These are phyloP conservation scores for Adelphocoris suturalis DNA, from an alignment of 2,888 invertebrate genomes.

Conservation along the genomic window DNA sequence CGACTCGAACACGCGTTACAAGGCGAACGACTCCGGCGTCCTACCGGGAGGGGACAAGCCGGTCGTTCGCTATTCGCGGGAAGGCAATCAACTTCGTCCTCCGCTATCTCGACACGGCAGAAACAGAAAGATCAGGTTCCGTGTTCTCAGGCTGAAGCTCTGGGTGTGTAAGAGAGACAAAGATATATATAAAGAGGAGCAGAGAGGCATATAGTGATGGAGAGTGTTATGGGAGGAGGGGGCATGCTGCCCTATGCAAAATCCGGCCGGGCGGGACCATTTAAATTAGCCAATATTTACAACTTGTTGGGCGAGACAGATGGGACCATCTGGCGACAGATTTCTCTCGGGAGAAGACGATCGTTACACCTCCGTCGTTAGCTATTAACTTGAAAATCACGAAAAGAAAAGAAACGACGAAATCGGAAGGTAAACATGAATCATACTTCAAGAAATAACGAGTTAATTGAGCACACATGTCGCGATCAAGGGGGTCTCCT, in stretches of 20 bases:
- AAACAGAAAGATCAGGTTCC: not conserved
- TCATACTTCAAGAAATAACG: too few species aligned
- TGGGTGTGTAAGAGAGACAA: too few species aligned
- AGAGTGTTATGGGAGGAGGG: too few species aligned
- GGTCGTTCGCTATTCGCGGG: not conserved
- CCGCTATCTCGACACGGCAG: not conserved
- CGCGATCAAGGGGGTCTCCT: too few species aligned
- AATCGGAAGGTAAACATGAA: not conserved
- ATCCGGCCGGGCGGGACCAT: constrained; percentile 2
- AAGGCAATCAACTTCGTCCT: constrained; percentile 30
- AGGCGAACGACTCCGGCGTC: constrained; percentile 23
- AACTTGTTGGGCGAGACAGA: constrained; percentile 26
- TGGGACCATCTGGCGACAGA: not conserved
- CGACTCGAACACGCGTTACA: constrained; percentile 10
- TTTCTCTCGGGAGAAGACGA: not conserved
- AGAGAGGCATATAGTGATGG: too few species aligned
- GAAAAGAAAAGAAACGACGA: not conserved
- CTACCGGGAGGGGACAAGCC: constrained; percentile 2
- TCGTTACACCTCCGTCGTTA: not conserved
- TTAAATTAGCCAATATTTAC: constrained; percentile 52
- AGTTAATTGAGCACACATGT: too few species aligned
- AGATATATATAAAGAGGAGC: too few species aligned
- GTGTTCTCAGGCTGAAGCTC: not conserved
- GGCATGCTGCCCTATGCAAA: constrained; percentile 2
- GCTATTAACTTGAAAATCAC: not conserved